These are phyloP conservation scores for Octonoba sinensis DNA, from an alignment of 2,888 invertebrate genomes.

Conservation along the genomic window DNA sequence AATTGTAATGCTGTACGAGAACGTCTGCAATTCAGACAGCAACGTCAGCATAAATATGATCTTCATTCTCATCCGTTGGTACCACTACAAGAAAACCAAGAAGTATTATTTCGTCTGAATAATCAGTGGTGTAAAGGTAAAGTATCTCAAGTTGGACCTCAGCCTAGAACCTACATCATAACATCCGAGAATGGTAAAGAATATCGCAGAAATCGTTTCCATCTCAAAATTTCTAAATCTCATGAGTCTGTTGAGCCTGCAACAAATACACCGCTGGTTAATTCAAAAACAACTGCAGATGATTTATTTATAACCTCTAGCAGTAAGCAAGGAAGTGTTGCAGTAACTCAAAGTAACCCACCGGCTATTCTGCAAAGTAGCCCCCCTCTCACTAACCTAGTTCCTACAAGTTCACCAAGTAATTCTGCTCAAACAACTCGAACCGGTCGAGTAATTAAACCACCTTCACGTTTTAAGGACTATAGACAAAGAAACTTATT, in stretches of 20 bases:
- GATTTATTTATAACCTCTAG: too few relatives aligned
- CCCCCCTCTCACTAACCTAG: too few relatives aligned
- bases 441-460: too few relatives aligned
- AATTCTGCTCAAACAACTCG: too few relatives aligned
- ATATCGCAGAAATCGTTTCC: neutral
- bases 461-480: too few relatives aligned
- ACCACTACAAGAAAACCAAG: neutral
- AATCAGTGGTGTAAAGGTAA: neutral
- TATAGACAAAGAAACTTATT: too few relatives aligned
- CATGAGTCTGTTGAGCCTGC: neutral
- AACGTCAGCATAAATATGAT: slow-evolving; percentile 4
- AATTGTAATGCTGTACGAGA: neutral
- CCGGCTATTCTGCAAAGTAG: too few relatives aligned
- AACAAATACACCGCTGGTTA: too few relatives aligned
- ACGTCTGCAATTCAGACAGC: neutral
- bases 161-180: neutral
- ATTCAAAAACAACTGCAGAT: too few relatives aligned
- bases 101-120: neutral
- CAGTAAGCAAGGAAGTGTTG: too few relatives aligned
- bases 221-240: neutral
- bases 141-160: neutral
- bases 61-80: neutral
- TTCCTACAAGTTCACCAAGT: too few relatives aligned
- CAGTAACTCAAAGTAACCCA: too few relatives aligned
- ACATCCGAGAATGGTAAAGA: neutral